These are phyloP conservation scores for Sycobia sp. DNA, from an alignment of 1,140 invertebrate genomes.

Conservation along the genomic window DNA sequence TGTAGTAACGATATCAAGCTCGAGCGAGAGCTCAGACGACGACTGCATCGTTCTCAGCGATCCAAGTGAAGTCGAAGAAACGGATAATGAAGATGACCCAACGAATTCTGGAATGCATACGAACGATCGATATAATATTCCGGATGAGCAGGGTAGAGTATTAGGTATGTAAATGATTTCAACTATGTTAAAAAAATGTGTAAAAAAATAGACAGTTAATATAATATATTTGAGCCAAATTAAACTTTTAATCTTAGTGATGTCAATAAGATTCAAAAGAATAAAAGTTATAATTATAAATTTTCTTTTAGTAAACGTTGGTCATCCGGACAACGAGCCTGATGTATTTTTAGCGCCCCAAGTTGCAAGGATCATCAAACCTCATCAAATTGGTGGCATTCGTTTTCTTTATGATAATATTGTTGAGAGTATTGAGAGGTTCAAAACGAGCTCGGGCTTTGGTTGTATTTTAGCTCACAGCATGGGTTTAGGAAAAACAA, in stretches of 20 bases:
- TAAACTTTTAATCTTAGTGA: no score
- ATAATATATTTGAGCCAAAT: no score
- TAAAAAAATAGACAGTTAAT: no score
- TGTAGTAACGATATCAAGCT: slow-evolving; percentile 70
- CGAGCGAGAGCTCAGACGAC: slow-evolving; percentile 72
- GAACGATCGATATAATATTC: slow-evolving; percentile 90
- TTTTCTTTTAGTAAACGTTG: slow-evolving; percentile 78
- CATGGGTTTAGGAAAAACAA: slow-evolving; percentile 99
- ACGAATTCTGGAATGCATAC: slow-evolving; percentile 78
- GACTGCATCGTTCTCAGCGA: slow-evolving; percentile 82
- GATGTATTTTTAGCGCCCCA: slow-evolving; percentile 94
- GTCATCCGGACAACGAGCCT: slow-evolving; percentile 89
- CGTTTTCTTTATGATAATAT: slow-evolving; percentile 96
- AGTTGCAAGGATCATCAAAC: slow-evolving; percentile 91
- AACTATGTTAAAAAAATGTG: neutral
- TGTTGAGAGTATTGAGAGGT: slow-evolving; percentile 88
- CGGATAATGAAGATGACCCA: slow-evolving; percentile 69
- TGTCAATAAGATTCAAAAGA: no score
- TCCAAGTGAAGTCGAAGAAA: slow-evolving; percentile 67
- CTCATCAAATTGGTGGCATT: slow-evolving; percentile 96
- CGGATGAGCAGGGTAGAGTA: slow-evolving; percentile 90
- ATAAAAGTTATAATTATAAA: no score
- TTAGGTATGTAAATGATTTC: slow-evolving; percentile 52
- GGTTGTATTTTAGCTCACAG: slow-evolving; percentile 98
- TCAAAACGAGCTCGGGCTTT: slow-evolving; percentile 88